Percentiles rank a stretch among this genome's conserved stretches.
phyloP scores from a whole-genome alignment of 2,797 vertebrate species.

The Avahi laniger region DNA sequence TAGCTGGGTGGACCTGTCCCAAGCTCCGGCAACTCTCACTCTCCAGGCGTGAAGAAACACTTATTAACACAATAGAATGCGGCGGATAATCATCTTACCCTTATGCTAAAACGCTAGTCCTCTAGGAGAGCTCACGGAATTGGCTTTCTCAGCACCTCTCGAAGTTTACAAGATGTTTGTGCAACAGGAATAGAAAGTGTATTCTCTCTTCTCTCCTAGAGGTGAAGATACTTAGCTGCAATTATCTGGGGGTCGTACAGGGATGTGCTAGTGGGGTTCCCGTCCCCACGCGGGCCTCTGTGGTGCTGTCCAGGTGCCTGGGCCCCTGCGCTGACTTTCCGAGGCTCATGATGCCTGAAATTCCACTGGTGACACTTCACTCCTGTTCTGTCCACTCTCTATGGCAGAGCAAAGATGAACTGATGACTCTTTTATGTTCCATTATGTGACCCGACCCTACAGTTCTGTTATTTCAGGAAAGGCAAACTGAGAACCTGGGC shows the following conservation, averaged over 20 bases:
- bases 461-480: not conserved
- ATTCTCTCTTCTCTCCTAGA: not conserved
- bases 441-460: not conserved
- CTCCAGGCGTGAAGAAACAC: slow-evolving; percentile 44
- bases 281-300: not conserved
- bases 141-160: slow-evolving; percentile 20
- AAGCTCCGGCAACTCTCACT: not conserved
- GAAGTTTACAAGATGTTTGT: not conserved
- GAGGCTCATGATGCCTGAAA: not conserved
- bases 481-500: not conserved
- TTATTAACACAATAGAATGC: not conserved
- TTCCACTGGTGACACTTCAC: fast-evolving
- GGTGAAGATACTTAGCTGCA: not conserved
- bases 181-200: not conserved
- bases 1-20: slow-evolving; percentile 10
- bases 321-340: not conserved
- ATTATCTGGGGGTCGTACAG: not conserved
- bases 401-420: not conserved
- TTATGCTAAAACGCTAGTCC: slow-evolving; percentile 52
- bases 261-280: not conserved
- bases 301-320: not conserved
- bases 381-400: not conserved
- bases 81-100: slow-evolving; percentile 1
- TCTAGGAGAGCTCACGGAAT: slow-evolving; percentile 44
- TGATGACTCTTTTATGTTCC: not conserved